Conservation (phyloP, 1,140 invertebrate genomes). For the Macrobrachium rosenbergii region DNA sequence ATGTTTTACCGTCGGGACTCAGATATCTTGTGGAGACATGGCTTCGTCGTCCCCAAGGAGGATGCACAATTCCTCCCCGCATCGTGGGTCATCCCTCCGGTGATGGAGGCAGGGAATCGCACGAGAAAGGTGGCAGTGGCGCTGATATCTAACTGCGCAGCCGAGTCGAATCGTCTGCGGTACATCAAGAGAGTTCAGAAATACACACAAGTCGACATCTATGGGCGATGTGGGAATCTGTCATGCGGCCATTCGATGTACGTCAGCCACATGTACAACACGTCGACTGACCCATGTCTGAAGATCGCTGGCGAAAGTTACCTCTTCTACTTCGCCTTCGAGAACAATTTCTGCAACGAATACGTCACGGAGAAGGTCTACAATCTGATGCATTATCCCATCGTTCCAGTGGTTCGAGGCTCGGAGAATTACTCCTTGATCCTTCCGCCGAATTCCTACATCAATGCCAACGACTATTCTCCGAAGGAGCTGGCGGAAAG, state of each 20-base stretch:
- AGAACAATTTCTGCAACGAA: slow-evolving; percentile 71
- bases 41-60: no score
- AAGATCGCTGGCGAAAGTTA: slow-evolving; percentile 67
- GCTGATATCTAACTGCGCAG: slow-evolving; percentile 73
- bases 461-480: slow-evolving; percentile 71
- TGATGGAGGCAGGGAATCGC: background rate
- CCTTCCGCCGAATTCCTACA: slow-evolving; percentile 78
- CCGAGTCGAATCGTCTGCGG: slow-evolving; percentile 69
- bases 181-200: slow-evolving; percentile 72
- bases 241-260: slow-evolving; percentile 11
- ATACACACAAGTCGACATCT: slow-evolving; percentile 73
- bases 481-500: slow-evolving; percentile 25
- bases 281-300: slow-evolving; percentile 15
- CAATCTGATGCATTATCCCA: slow-evolving; percentile 67
- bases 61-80: no score
- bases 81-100: background rate
- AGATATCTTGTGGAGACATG: no score
- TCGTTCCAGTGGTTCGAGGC: slow-evolving; percentile 82
- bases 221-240: slow-evolving; percentile 70
- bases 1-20: no score
- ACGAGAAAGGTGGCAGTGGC: slow-evolving; percentile 68
- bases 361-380: slow-evolving; percentile 70
- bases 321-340: slow-evolving; percentile 73
- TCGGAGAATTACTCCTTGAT: slow-evolving; percentile 73
- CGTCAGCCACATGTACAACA: background rate